Base-by-base conservation (phyloP, 2,888 invertebrate species). In the Heliconius hortense region DNA sequence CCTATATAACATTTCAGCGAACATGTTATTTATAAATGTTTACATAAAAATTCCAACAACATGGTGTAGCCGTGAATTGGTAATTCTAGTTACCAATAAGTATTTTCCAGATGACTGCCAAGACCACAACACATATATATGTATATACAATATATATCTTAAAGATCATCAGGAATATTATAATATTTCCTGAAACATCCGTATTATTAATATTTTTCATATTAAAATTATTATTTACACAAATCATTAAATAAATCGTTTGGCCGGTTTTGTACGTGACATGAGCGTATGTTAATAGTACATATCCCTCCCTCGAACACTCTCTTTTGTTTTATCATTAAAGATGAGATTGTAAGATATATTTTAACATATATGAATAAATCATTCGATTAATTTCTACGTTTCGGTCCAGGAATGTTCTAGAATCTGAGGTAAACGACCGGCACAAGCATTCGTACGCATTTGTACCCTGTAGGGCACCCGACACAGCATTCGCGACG, bases 361-460 rank as follows among this genome's bases (percentile, higher is more conserved):
- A 79, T 80, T 80, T 82, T 82, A 78, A 77, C 78, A 75, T 80
- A 81, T 76, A 82, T 79, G 70, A 79, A 82, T 78, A 56, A 74
- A 77, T 79, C 72, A 77, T 79, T 69, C 69, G 72, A 75, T 74
- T 82, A 81, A 81, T 81, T 82, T 80, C 24, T 81, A 77, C 80
- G 76, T 74, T 70, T 67, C 77, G 76, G 75, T 74, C 75, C 76
- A 76, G 77, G 81, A 83, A 81, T 75, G 76, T 77, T 82, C 83
- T 79, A 81, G 80, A 83, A 80, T 76, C 63, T 53, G 79, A 81
- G 83, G 83, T 84, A 82, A 84, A 84, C 73, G 83, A 75, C 82
- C 85, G 82, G 77, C 80, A 74, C 56, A 76, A 75, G 72, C 78
- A 77, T 79, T 76, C 75, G 56, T 75, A 73, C 62, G 60, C 15